A percentile compares a stretch with the other conserved stretches of the same genome.
Evolutionary conservation across 2,113 vertebrate species (phyloP).

Genomic region (Rissa tridactyla): DNA sequence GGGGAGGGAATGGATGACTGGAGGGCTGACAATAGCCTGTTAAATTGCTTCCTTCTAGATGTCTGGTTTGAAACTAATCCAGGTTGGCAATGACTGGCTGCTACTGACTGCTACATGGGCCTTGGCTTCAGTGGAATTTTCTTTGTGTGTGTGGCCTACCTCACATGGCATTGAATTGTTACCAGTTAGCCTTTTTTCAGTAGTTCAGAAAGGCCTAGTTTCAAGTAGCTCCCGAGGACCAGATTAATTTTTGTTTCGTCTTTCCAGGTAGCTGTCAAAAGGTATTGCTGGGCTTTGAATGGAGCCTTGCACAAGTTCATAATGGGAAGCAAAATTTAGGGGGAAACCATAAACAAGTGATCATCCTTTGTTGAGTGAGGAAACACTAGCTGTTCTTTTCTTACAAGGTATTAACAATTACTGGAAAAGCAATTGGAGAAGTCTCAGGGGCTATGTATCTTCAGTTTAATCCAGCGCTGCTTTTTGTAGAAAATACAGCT

Average conservation of each 20-base stretch:
- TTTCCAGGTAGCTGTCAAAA: not conserved
- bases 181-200: not conserved
- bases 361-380: not conserved
- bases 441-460: not conserved
- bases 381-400: not conserved
- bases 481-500: conserved; percentile 24
- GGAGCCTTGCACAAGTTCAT: not conserved
- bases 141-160: not conserved
- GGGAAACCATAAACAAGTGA: not conserved
- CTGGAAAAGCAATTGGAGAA: not conserved
- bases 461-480: conserved; percentile 5
- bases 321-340: not conserved
- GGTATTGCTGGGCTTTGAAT: not conserved
- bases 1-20: not conserved
- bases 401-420: not conserved
- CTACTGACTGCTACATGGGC: not conserved
- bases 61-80: not conserved
- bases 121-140: not conserved
- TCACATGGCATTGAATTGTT: not conserved
- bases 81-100: not conserved
- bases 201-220: not conserved
- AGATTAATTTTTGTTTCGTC: not conserved
- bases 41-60: not conserved
- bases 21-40: not conserved
- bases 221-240: not conserved